Percentiles rank a stretch among this genome's conserved stretches.
Evolutionary conservation across 2,888 invertebrate species (phyloP).

Genomic region (Isotomurus palustris): DNA sequence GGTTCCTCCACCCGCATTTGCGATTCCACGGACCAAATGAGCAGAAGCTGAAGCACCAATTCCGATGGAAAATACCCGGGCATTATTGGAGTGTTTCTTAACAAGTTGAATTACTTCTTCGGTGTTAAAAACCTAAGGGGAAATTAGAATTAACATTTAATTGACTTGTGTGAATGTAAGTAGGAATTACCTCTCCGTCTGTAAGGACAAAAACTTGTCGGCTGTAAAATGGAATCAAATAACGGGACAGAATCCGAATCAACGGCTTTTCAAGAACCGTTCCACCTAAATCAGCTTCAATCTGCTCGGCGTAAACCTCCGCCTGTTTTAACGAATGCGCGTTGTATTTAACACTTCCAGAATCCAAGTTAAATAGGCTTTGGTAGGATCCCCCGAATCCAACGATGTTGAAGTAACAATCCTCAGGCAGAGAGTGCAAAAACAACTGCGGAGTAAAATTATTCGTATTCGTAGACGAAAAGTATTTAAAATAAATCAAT

Average conservation of each 20-base stretch:
- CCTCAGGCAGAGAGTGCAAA: slow-evolving; percentile 48
- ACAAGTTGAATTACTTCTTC: slow-evolving; percentile 47
- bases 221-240: slow-evolving; percentile 40
- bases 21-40: slow-evolving; percentile 49
- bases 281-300: slow-evolving; percentile 49
- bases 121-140: slow-evolving; percentile 47
- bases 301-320: slow-evolving; percentile 17
- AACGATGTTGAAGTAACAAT: slow-evolving; percentile 51
- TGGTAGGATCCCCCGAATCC: slow-evolving; percentile 49
- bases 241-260: slow-evolving; percentile 41
- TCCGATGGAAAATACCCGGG: slow-evolving; percentile 48
- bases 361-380: slow-evolving; percentile 45
- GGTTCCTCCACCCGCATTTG: slow-evolving; percentile 49
- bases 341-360: slow-evolving; percentile 45
- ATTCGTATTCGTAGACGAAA: background rate
- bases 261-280: slow-evolving; percentile 48
- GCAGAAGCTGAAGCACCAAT: slow-evolving; percentile 49
- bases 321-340: slow-evolving; percentile 44
- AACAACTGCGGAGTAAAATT: slow-evolving; percentile 42
- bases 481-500: slow-evolving; percentile 3
- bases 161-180: background rate
- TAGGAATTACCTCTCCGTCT: slow-evolving; percentile 48
- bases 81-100: slow-evolving; percentile 43
- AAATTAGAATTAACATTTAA: background rate
- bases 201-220: slow-evolving; percentile 50